Conservation (phyloP, 2,113 vertebrate species). For the Oplegnathus fasciatus region DNA sequence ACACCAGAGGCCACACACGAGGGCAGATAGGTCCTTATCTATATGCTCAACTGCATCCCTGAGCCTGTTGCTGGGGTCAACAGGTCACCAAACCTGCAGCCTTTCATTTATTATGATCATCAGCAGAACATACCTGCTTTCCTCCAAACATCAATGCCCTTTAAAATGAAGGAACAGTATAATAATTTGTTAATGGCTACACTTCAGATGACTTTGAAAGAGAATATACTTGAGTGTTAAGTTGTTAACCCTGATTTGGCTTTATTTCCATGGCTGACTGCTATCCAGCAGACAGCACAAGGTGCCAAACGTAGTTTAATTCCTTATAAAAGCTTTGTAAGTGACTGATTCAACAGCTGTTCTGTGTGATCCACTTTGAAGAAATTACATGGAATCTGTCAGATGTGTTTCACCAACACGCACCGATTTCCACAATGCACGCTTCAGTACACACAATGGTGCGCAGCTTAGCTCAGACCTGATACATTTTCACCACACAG, state of each 20-base stretch:
- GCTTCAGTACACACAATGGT: slow-evolving; percentile 5
- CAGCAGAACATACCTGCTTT: neutral
- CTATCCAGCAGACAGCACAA: neutral
- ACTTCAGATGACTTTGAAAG: neutral
- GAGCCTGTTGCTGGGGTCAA: slow-evolving; percentile 67
- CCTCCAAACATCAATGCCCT: neutral
- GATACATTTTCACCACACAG: slow-evolving; percentile 41
- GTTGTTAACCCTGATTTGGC: neutral
- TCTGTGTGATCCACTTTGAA: neutral
- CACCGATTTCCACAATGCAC: neutral
- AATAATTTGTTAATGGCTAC: neutral
- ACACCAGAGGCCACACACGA: slow-evolving; percentile 13
- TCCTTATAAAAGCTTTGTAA: neutral
- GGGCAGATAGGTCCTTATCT: slow-evolving; percentile 43
- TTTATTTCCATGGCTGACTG: neutral
- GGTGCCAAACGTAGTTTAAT: neutral
- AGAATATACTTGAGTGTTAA: neutral
- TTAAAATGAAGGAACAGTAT: neutral
- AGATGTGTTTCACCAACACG: slow-evolving; percentile 5
- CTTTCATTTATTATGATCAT: neutral
- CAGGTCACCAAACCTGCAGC: slow-evolving; percentile 33
- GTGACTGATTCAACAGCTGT: neutral
- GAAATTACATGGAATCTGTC: slow-evolving; percentile 1
- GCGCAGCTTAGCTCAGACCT: slow-evolving; percentile 25
- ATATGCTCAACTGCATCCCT: slow-evolving; percentile 41